Evolutionary conservation across 2,888 invertebrate genomes (phyloP), one percentile per base, ranked within the genome.

Genomic region (Coelogynopora nodosa): DNA sequence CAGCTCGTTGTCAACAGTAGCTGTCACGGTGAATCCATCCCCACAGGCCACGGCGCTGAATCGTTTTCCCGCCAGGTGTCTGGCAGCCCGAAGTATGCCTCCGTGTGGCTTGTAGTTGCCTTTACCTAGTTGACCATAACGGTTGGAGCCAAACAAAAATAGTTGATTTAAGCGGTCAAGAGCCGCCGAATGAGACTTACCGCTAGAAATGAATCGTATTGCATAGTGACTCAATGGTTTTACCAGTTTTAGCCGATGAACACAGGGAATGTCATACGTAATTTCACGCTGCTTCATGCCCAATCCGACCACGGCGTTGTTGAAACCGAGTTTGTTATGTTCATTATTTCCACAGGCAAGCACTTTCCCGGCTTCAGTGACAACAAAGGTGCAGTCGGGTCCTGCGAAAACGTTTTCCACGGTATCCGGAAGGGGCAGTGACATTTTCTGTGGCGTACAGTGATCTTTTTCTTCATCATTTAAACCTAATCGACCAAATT

Each of bases 281-380:
- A 86, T 29, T 29, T 86, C 86, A 5, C 28, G 49, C 82, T 86
- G 86, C 28, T 67, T 31, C 5, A 28, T 18, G 13, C 87, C 88
- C 13, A 91, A 89, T 0, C 91, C 91, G 5, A 90, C 89, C 0
- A 90, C 90, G 82, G 90, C 89, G 28, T 90, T 90, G 88, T 91
- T 91, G 86, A 91, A 90, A 26, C 92, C 91, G 0, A 92, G 90
- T 88, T 91, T 92, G 88, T 92, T 92, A 87, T 90, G 87, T 88
- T 92, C 90, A 87, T 92, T 92, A 86, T 91, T 91, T 2, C 92
- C 92, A 88, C 90, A 91, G 0, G 91, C 91, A 30, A 91, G 88
- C 10, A 92, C 74, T 26, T 74, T 74, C 23, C 91, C 91, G 86
- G 90, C 90, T 31, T 88, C 88, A 18, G 90, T 90, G 28, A 92